Conservation (phyloP, 1,140 invertebrate genomes). For the Ridgeia piscesae region DNA sequence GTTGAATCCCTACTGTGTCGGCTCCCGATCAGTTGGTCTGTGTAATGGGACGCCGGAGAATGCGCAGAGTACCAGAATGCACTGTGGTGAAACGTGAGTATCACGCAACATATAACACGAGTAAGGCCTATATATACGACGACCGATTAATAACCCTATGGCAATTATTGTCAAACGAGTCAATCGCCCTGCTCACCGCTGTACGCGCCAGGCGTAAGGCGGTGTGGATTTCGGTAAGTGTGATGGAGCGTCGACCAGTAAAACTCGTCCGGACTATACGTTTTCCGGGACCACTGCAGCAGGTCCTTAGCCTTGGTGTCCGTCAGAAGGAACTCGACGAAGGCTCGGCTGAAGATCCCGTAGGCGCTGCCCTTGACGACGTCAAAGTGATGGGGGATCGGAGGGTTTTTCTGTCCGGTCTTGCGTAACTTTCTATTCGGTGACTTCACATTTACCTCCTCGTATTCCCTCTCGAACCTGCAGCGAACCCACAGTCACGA, state of each 20-base stretch:
- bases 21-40: no score
- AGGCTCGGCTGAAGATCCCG: constrained; percentile 44
- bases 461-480: constrained; percentile 33
- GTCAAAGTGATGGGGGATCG: constrained; percentile 40
- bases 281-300: constrained; percentile 41
- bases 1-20: no score
- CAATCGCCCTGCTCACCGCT: constrained; percentile 30
- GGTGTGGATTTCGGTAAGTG: constrained; percentile 34
- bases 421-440: no score
- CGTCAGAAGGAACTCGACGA: constrained; percentile 43
- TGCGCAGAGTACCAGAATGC: no score
- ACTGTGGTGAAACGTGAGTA: no score
- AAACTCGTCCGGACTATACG: constrained; percentile 51
- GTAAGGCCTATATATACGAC: no score
- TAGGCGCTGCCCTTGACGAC: constrained; percentile 51
- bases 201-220: constrained; percentile 41
- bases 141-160: no score
- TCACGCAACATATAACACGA: no score
- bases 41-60: no score
- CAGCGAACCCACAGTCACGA: background rate
- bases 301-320: constrained; percentile 37
- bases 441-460: no score
- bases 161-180: background rate
- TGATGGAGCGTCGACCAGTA: constrained; percentile 50
- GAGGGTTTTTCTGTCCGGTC: constrained; percentile 33